These are phyloP conservation scores for Periphyllus acericola DNA, from an alignment of 2,888 invertebrate species.

Conservation along the genomic window DNA sequence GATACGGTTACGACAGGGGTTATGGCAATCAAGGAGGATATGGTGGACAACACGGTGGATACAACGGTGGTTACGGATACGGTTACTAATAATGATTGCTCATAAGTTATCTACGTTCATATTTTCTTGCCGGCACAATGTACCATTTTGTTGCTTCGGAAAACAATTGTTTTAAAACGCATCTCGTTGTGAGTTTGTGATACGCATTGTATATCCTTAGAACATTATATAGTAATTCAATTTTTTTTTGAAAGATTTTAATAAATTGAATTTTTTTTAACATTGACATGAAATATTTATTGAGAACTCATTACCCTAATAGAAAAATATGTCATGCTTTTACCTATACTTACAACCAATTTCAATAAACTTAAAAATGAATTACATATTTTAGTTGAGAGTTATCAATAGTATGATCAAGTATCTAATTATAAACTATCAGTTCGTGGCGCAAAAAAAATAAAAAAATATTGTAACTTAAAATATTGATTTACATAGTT, in stretches of 20 bases:
- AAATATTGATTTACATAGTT: no score
- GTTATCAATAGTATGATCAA: no score
- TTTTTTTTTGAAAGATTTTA: neutral
- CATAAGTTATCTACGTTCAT: neutral
- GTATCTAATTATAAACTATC: no score
- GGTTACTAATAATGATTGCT: neutral
- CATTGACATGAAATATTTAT: no score
- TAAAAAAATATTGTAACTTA: no score
- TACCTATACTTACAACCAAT: no score
- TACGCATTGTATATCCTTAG: neutral
- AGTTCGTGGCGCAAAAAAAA: no score
- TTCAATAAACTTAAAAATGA: no score
- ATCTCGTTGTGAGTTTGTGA: neutral
- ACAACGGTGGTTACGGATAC: conserved; percentile 11
- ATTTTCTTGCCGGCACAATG: neutral
- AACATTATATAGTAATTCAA: neutral
- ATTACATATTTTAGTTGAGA: no score
- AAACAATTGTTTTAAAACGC: neutral
- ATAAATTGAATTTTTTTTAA: neutral
- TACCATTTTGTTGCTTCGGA: no score
- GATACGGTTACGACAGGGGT: neutral
- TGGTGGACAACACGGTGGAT: neutral
- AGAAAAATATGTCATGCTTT: no score
- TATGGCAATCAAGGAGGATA: neutral
- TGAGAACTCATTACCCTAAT: no score